These are phyloP conservation scores for Bothrops jararaca DNA, from an alignment of 2,113 vertebrate genomes.

Conservation along the genomic window DNA sequence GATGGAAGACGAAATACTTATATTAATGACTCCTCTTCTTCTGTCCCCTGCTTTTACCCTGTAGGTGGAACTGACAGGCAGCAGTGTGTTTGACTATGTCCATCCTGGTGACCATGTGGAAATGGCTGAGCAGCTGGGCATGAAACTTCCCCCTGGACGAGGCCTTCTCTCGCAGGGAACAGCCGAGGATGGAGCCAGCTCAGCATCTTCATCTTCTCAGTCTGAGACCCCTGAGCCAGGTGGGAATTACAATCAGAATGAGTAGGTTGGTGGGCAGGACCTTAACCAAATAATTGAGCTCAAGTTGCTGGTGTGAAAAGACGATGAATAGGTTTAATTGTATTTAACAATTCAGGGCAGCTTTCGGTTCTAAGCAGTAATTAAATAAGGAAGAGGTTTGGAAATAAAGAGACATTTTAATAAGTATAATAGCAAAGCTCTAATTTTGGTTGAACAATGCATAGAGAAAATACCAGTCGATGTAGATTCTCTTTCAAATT, in stretches of 20 bases:
- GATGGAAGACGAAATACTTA: constrained; percentile 44
- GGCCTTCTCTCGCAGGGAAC: constrained; percentile 88
- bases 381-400: constrained; percentile 79
- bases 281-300: constrained; percentile 71
- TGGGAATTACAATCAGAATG: constrained; percentile 75
- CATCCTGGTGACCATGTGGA: constrained; percentile 98
- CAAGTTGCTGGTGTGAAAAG: constrained; percentile 69
- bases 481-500: constrained; percentile 72
- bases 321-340: constrained; percentile 73
- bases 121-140: constrained; percentile 98
- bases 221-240: constrained; percentile 98
- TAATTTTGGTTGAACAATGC: constrained; percentile 75
- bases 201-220: constrained; percentile 94
- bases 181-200: constrained; percentile 90
- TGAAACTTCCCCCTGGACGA: constrained; percentile 96
- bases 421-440: constrained; percentile 79
- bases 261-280: constrained; percentile 72
- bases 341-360: constrained; percentile 78
- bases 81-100: constrained; percentile 97
- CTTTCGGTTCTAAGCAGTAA: constrained; percentile 71
- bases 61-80: constrained; percentile 98
- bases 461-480: constrained; percentile 65
- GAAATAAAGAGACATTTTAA: constrained; percentile 83
- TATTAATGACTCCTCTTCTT: constrained; percentile 44
- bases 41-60: constrained; percentile 47